Percentiles rank a stretch among this genome's conserved stretches.
These are phyloP conservation scores for Abrostola tripartita DNA, from an alignment of 2,888 invertebrate species.

Conservation along the genomic window DNA sequence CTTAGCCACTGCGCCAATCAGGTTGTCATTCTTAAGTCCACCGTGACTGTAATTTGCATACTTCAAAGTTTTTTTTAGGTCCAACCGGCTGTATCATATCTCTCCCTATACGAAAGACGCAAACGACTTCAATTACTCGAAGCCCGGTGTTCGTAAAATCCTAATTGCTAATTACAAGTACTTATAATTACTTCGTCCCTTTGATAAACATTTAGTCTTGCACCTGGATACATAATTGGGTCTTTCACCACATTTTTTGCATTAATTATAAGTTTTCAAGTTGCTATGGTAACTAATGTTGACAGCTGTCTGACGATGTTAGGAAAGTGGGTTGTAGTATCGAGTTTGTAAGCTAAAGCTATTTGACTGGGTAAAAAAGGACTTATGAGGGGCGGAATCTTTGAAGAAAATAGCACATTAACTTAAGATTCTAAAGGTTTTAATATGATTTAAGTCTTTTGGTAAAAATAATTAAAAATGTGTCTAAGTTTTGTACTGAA, in stretches of 20 bases:
- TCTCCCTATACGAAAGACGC: not conserved
- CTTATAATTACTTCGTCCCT: conserved; percentile 41
- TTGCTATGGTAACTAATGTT: conserved; percentile 31
- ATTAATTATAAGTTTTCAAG: conserved; percentile 25
- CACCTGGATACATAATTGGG: conserved; percentile 54
- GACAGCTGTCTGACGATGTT: conserved; percentile 40
- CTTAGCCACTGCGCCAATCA: too few relatives aligned
- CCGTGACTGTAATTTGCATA: conserved; percentile 1
- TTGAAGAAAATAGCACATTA: too few relatives aligned
- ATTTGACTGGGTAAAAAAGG: too few relatives aligned
- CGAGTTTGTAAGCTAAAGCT: not conserved
- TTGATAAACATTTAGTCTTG: conserved; percentile 26
- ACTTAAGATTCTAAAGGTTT: too few relatives aligned
- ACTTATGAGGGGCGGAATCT: too few relatives aligned
- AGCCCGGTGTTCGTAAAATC: conserved; percentile 55
- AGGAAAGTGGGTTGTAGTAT: not conserved
- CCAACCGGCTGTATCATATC: not conserved
- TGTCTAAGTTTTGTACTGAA: too few relatives aligned
- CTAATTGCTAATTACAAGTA: conserved; percentile 45
- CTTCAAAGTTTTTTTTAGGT: not conserved
- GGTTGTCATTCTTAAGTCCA: not conserved
- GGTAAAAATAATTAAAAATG: too few relatives aligned
- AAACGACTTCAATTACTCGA: conserved; percentile 18
- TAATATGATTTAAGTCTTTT: too few relatives aligned
- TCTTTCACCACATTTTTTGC: conserved; percentile 42